Evolutionary conservation across 2,888 invertebrate species (phyloP).

Genomic region (Craniophora ligustri): DNA sequence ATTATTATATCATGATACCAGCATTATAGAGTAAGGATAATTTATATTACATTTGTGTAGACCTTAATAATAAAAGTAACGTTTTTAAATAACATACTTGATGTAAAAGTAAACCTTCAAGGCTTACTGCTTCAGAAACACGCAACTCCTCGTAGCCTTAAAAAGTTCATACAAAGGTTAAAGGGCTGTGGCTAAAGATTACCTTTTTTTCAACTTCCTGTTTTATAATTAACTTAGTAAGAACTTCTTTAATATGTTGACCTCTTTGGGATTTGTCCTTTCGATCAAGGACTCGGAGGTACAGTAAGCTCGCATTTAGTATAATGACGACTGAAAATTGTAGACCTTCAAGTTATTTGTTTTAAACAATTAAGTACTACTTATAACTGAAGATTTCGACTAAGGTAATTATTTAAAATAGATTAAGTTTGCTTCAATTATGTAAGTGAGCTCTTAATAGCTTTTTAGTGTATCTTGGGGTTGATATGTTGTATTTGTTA

Average conservation of each 20-base stretch:
- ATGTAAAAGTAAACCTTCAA: conserved; percentile 45
- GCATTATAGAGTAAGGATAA: too few relatives aligned
- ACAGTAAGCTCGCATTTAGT: too few relatives aligned
- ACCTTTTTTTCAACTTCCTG: conserved; percentile 30
- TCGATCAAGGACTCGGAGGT: too few relatives aligned
- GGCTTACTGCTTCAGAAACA: conserved; percentile 28
- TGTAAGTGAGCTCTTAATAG: too few relatives aligned
- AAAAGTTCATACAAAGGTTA: not conserved
- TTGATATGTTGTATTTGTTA: too few relatives aligned
- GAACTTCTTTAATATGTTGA: not conserved
- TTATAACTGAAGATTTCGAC: too few relatives aligned
- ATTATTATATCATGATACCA: conserved; percentile 1
- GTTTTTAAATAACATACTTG: conserved; percentile 7
- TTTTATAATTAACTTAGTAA: conserved; percentile 1
- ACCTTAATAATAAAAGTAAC: conserved; percentile 41
- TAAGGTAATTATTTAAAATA: too few relatives aligned
- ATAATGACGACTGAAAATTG: too few relatives aligned
- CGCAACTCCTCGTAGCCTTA: not conserved
- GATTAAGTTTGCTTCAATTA: too few relatives aligned
- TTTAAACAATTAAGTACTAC: too few relatives aligned
- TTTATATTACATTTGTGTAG: conserved; percentile 7
- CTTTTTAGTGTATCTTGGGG: too few relatives aligned
- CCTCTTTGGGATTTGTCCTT: conserved; percentile 8
- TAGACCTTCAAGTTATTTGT: too few relatives aligned
- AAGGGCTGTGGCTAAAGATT: not conserved